Percentiles rank a stretch among this genome's conserved stretches.
Evolutionary conservation across 2,113 vertebrate genomes (phyloP).

Genomic region (Oreochromis tanganicae): DNA sequence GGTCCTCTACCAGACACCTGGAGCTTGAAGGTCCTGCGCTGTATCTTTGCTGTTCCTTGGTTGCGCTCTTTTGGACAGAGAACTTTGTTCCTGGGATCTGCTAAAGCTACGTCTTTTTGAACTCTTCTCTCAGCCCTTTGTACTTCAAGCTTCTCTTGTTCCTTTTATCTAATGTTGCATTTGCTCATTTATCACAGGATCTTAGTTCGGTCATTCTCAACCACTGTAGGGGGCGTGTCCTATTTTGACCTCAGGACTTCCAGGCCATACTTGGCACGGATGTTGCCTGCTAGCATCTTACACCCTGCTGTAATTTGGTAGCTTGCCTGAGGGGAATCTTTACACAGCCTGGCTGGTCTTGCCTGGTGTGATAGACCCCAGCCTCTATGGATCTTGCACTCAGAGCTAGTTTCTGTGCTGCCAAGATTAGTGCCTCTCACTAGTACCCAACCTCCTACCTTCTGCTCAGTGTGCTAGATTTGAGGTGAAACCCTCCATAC

Average conservation of each 20-base stretch:
- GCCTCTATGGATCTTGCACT: too few relatives aligned
- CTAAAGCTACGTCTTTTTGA: not conserved
- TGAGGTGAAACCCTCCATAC: too few relatives aligned
- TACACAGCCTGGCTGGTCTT: too few relatives aligned
- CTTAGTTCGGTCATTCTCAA: not conserved
- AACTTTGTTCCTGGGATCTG: not conserved
- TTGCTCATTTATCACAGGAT: not conserved
- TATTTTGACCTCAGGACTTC: not conserved
- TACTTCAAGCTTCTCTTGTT: not conserved
- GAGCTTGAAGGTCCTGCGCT: accelerated
- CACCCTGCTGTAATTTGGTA: not conserved
- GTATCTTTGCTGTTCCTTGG: not conserved
- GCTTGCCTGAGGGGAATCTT: too few relatives aligned
- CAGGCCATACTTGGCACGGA: not conserved
- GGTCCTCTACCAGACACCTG: not conserved
- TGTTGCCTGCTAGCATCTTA: not conserved
- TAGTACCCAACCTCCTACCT: too few relatives aligned
- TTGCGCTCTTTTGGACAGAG: not conserved
- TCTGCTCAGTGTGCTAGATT: too few relatives aligned
- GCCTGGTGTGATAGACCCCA: too few relatives aligned
- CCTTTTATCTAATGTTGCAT: not conserved
- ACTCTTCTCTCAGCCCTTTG: not conserved
- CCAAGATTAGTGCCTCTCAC: too few relatives aligned
- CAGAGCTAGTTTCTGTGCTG: too few relatives aligned
- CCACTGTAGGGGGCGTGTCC: not conserved